Base-by-base conservation (phyloP, 2,888 invertebrate genomes). In the Vandiemenella viatica region DNA sequence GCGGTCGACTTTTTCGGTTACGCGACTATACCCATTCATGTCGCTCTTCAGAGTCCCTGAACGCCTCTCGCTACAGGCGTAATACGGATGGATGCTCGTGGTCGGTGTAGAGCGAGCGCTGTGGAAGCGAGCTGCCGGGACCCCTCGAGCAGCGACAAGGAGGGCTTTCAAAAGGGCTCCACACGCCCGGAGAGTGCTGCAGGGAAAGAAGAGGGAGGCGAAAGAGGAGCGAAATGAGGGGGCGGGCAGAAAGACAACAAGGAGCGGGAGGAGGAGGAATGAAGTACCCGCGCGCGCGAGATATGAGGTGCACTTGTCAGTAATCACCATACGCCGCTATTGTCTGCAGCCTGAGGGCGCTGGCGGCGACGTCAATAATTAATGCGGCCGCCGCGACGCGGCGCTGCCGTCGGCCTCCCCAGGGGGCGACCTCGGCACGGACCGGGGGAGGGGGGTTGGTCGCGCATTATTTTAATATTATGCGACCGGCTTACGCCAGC, bases 181-280 rank as follows among this genome's bases (percentile, higher is more conserved):
- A 17, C 18, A 18, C 13, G 32, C 10, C 4, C 32, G 32, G 3
- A n/a, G 6, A n/a, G n/a, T 32, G 32, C n/a, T 5, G 5, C 13
- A 32, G 3, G 3, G 32, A n/a, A n/a, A 32, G 32, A 32, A n/a
- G n/a, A n/a, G n/a, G 32, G n/a, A 40, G 18, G 16, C n/a, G 40
- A 40, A n/a, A 17, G 40, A 10, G 17, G 6, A 17, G 1, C 18
- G 40, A 15, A 5, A 17, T 13, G 17, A 18, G 17, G 61, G 60
- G 21, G 62, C 62, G 63, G 62, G 66, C 66, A 65, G 63, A 63
- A 37, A 16, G 40, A 20, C 43, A 37, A 37, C 41, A 43, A 37
- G n/a, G 22, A 42, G 45, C 7, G 40, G 37, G n/a, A 18, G 49
- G 43, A 43, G 5, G 46, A 45, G 50, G 40, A 32, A 37, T 43